Base-by-base conservation (phyloP, 53 echinoderm and acorn worm genomes). In the Mesocentrotus franciscanus region DNA sequence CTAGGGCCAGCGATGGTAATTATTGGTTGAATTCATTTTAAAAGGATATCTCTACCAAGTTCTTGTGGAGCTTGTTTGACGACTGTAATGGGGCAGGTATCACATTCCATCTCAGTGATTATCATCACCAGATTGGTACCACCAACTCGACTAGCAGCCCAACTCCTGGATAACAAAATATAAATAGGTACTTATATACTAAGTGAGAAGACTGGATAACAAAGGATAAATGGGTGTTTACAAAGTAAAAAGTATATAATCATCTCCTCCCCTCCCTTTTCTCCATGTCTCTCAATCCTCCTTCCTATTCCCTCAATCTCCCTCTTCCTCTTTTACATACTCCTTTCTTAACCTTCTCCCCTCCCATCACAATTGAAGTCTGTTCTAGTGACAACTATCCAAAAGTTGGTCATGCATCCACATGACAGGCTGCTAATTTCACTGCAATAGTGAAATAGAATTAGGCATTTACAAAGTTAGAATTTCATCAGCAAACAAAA, bases 31-130 rank as follows among this genome's bases (percentile, higher is more conserved):
- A 39, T 81, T 81, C 8, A 81, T 39, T 22, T 39, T 58, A 61
- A 97, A 97, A 97, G 97, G 97, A 97, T 97, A 96, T 98, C 96
- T 78, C 85, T 89, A 30, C 56, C 56, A 30, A 97, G 95, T 64
- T 96, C 96, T 89, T 92, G 36, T 3, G 98, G 94, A 16, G 22
- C 95, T 78, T 98, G 98, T 27, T 12, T 94, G 24, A 96, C 75
- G 10, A 59, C 20, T 1, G 71, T 49, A 14, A 97, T 39, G 30
- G 94, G 94, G 70, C 98, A 98, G 20, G 26, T 85, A 35, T 95
- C 95, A 60, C 97, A 97, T 15, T 92, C 92, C 1, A 35, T 81
- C 70, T 96, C 94, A 1, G 96, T 92, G 16, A 97, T 91, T 26
- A 97, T 79, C 32, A 97, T 95, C 29, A 95, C 93, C 0, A 97